Evolutionary conservation across 2,888 invertebrate genomes (phyloP).

Genomic region (Drosophila putrida): DNA sequence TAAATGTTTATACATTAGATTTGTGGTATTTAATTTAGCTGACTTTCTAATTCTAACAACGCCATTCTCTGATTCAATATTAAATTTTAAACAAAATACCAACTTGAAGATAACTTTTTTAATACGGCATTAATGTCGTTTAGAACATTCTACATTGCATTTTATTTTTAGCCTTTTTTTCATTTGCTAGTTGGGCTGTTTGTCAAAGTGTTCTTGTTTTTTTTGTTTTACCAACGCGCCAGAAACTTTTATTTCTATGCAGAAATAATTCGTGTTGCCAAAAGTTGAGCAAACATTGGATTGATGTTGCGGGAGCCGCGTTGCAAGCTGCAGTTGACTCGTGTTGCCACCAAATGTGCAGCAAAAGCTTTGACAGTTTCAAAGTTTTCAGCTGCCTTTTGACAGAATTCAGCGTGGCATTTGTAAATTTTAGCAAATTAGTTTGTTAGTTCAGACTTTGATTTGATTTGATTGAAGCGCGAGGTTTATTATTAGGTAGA

Average conservation of each 20-base stretch:
- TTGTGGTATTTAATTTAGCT: background rate
- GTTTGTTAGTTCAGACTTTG: slow-evolving; percentile 22
- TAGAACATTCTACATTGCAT: background rate
- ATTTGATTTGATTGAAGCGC: slow-evolving; percentile 6
- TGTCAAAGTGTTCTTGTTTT: slow-evolving; percentile 27
- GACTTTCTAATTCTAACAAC: background rate
- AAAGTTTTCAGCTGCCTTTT: slow-evolving; percentile 43
- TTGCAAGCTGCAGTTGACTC: slow-evolving; percentile 3
- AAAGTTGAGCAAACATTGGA: slow-evolving; percentile 42
- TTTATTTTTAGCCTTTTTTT: background rate
- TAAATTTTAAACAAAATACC: background rate
- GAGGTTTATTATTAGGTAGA: background rate
- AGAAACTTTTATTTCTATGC: slow-evolving; percentile 46
- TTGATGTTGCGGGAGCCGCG: slow-evolving; percentile 6
- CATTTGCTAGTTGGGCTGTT: slow-evolving; percentile 11
- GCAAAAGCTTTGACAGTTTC: slow-evolving; percentile 49
- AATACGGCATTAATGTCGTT: background rate
- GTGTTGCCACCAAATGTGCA: slow-evolving; percentile 32
- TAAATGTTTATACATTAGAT: too few relatives aligned
- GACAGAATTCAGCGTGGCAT: slow-evolving; percentile 19
- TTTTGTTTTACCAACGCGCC: slow-evolving; percentile 29
- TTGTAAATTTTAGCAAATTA: slow-evolving; percentile 46
- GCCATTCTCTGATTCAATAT: too few relatives aligned
- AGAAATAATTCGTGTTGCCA: slow-evolving; percentile 44
- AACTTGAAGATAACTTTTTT: too few relatives aligned